Conservation (phyloP, 2,797 vertebrate species). For the Apodemus agrarius region DNA sequence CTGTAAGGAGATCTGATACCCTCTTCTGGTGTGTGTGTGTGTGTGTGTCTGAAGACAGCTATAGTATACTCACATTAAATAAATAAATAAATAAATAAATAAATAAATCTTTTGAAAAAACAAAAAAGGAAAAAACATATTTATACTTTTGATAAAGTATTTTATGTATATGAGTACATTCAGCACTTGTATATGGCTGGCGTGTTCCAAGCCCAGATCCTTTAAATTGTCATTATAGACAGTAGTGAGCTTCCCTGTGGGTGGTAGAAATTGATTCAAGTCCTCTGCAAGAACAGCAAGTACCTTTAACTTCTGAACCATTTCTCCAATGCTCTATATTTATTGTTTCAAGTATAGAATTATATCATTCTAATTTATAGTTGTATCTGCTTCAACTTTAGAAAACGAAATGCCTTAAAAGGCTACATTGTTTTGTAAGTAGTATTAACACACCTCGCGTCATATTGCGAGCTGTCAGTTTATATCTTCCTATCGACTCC, state of each 20-base stretch:
- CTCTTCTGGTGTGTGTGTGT: too few relatives aligned
- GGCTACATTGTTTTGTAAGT: background rate
- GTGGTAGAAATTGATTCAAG: background rate
- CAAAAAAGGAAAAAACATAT: too few relatives aligned
- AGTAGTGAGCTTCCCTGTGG: background rate
- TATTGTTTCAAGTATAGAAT: background rate
- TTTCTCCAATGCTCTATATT: too few relatives aligned
- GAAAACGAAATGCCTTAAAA: background rate
- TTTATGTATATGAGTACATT: background rate
- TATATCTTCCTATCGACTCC: background rate
- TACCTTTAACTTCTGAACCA: background rate
- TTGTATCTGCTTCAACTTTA: background rate
- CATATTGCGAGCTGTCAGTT: background rate
- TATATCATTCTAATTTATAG: background rate
- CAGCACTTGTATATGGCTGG: background rate
- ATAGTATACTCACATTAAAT: too few relatives aligned
- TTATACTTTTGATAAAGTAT: background rate
- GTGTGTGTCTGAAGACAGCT: too few relatives aligned
- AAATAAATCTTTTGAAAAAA: too few relatives aligned
- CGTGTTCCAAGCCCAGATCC: background rate
- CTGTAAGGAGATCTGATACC: too few relatives aligned
- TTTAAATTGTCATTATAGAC: background rate
- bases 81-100: too few relatives aligned
- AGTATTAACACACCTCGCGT: background rate
- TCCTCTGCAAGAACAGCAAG: background rate